Evolutionary conservation across 2,113 vertebrate genomes (phyloP).

Genomic region (Pagrus major): DNA sequence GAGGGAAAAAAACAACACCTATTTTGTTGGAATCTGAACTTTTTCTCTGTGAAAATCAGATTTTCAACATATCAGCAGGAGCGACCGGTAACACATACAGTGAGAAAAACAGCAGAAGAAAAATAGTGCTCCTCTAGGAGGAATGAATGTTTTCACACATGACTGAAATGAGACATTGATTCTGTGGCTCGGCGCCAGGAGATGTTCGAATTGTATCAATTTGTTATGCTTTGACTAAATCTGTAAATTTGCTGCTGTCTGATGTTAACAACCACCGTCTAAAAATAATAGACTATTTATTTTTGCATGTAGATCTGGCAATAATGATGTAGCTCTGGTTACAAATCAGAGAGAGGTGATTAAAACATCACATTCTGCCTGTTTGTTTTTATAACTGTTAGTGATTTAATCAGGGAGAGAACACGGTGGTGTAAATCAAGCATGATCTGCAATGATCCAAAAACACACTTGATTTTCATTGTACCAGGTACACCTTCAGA

Average conservation of each 20-base stretch:
- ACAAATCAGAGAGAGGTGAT: background rate
- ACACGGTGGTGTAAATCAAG: background rate
- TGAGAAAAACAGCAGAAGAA: slow-evolving; percentile 5
- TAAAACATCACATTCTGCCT: background rate
- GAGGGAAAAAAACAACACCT: background rate
- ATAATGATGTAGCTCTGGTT: background rate
- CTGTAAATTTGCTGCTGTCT: background rate
- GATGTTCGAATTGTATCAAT: background rate
- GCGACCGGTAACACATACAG: background rate
- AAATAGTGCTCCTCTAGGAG: background rate
- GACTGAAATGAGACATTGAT: slow-evolving; percentile 4
- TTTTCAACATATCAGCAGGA: slow-evolving; percentile 37
- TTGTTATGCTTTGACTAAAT: background rate
- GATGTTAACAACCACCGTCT: background rate
- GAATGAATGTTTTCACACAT: slow-evolving; percentile 15
- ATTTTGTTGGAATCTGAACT: slow-evolving; percentile 8
- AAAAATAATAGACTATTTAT: background rate
- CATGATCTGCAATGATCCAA: background rate
- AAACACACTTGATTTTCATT: background rate
- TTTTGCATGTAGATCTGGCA: background rate
- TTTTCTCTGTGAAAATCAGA: slow-evolving; percentile 27
- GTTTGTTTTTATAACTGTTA: background rate
- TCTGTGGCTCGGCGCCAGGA: background rate
- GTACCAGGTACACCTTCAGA: background rate
- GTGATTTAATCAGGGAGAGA: background rate